Conservation (phyloP, 2,797 vertebrate species). For the Cercopithecus neglectus region DNA sequence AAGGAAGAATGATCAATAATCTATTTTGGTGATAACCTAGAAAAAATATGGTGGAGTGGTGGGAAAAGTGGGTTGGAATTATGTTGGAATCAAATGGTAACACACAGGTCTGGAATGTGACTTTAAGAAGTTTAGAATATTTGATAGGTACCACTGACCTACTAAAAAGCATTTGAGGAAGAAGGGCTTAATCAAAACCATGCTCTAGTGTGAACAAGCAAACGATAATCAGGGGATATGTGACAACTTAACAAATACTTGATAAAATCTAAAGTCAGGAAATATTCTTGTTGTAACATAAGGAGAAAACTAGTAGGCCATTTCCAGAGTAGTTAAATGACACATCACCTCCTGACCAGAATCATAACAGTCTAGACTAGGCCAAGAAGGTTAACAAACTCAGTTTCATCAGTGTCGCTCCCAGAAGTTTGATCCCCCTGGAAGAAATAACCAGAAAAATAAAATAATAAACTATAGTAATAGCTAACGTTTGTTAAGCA, state of each 20-base stretch:
- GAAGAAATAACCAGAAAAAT: constrained; percentile 33
- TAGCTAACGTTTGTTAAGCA: neutral
- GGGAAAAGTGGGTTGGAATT: neutral
- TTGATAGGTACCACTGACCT: neutral
- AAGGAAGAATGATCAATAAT: neutral
- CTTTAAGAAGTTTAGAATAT: neutral
- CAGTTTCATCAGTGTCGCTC: neutral
- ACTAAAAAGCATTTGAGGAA: constrained; percentile 19
- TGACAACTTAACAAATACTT: neutral
- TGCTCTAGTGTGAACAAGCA: neutral
- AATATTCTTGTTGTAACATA: neutral
- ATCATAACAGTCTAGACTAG: neutral
- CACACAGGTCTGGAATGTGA: neutral
- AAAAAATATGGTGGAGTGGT: neutral
- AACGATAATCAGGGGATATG: neutral
- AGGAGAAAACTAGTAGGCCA: neutral
- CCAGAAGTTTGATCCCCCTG: neutral
- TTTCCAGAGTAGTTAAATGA: constrained; percentile 12
- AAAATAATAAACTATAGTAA: constrained; percentile 36
- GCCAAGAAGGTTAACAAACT: constrained; percentile 36
- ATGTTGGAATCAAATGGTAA: neutral
- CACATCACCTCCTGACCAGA: constrained; percentile 25
- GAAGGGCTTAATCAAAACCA: neutral
- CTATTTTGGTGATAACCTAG: neutral
- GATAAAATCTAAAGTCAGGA: neutral